Evolutionary conservation across 2,797 vertebrate genomes (phyloP).

Genomic region (Enteromius unitaeniatus): DNA sequence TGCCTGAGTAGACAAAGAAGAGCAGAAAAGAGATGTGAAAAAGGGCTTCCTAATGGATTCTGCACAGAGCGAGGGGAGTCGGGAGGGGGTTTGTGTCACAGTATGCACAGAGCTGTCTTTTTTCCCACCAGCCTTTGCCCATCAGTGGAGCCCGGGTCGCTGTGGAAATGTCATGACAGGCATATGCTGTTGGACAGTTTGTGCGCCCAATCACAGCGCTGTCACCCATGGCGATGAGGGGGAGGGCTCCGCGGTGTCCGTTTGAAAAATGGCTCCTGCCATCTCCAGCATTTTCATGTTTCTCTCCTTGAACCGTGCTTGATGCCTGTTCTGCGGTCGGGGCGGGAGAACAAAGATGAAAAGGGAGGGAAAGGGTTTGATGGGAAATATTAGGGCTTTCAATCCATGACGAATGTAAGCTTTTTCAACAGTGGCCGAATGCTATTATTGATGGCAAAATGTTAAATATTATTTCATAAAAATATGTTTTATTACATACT

Average conservation of each 20-base stretch:
- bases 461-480: no score
- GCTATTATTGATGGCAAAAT: background rate
- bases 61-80: constrained; percentile 30
- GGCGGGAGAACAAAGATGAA: constrained; percentile 23
- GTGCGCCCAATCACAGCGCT: constrained; percentile 52
- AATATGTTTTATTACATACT: no score
- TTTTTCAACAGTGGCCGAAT: no score
- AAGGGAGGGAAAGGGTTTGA: background rate
- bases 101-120: constrained; percentile 56
- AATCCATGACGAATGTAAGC: background rate
- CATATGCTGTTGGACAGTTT: constrained; percentile 61
- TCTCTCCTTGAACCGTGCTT: constrained; percentile 25
- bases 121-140: constrained; percentile 57
- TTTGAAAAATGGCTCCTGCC: constrained; percentile 59
- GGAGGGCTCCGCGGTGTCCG: constrained; percentile 34
- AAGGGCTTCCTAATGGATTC: constrained; percentile 61
- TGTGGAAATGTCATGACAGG: constrained; percentile 63
- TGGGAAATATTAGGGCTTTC: background rate
- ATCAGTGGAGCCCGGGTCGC: constrained; percentile 56
- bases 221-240: constrained; percentile 58
- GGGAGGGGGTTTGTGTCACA: constrained; percentile 47
- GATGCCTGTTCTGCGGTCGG: constrained; percentile 22
- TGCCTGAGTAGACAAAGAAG: constrained; percentile 57
- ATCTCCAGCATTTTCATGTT: constrained; percentile 49
- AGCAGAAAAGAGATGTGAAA: constrained; percentile 45